Percentiles rank a stretch among this genome's conserved stretches.
phyloP scores from a whole-genome alignment of 2,888 invertebrate genomes.

The Hesperia comma region DNA sequence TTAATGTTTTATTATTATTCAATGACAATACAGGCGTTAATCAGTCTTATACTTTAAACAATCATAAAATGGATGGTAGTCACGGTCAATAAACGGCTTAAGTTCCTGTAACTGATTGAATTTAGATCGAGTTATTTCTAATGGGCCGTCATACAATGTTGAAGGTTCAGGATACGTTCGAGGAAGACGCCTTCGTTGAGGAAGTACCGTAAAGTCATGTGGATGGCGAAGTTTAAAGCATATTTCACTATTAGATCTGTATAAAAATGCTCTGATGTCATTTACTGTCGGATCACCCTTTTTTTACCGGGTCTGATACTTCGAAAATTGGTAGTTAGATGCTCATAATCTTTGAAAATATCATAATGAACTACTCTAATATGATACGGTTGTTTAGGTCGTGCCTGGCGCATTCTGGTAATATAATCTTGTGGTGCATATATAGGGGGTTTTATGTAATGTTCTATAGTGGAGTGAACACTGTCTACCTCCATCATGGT shows the following conservation, averaged over 20 bases:
- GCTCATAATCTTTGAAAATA: no score
- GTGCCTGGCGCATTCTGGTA: not conserved
- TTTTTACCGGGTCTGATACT: not conserved
- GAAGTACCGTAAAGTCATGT: no score
- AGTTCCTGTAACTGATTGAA: slow-evolving; percentile 27
- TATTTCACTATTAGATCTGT: not conserved
- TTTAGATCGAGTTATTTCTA: slow-evolving; percentile 27
- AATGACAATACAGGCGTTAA: no score
- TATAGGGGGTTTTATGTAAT: not conserved
- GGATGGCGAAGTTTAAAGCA: not conserved
- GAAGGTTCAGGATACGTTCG: slow-evolving; percentile 15
- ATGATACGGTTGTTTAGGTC: not conserved
- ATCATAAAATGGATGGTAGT: slow-evolving; percentile 32
- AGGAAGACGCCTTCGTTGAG: no score
- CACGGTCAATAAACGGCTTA: slow-evolving; percentile 35
- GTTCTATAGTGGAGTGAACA: not conserved
- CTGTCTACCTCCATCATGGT: not conserved
- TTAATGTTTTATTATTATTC: no score
- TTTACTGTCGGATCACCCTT: slow-evolving; percentile 2
- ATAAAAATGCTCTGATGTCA: not conserved
- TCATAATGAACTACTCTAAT: no score
- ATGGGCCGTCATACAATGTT: slow-evolving; percentile 9
- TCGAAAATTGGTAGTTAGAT: not conserved
- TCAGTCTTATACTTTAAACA: no score
- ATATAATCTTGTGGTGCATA: not conserved